These are phyloP conservation scores for Teinopalpus imperialis DNA, from an alignment of 2,888 invertebrate species.

Conservation along the genomic window DNA sequence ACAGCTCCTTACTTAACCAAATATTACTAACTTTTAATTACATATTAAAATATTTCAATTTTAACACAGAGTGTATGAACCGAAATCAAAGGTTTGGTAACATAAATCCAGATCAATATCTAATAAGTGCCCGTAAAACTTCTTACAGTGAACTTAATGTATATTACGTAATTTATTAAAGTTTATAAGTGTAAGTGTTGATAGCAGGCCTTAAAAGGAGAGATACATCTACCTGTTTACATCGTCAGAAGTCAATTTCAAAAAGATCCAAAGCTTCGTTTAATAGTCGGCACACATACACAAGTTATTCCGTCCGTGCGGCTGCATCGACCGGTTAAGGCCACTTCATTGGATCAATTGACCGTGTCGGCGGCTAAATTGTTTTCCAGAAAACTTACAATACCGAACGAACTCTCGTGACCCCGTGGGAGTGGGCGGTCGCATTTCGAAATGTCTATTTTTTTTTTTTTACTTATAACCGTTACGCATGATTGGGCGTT, in stretches of 20 bases:
- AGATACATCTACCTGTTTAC: not conserved
- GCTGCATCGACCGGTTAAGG: conserved; percentile 23
- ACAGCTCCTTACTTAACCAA: too few relatives aligned
- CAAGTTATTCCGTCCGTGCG: conserved; percentile 9
- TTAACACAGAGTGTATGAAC: too few relatives aligned
- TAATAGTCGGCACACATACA: conserved; percentile 1
- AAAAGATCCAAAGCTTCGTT: not conserved
- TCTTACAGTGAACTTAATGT: too few relatives aligned
- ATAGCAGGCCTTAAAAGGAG: too few relatives aligned
- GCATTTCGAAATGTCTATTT: conserved; percentile 35
- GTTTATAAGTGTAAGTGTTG: too few relatives aligned
- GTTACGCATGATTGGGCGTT: conserved; percentile 42
- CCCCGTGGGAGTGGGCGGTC: conserved; percentile 55
- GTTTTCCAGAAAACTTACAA: conserved; percentile 59
- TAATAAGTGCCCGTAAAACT: too few relatives aligned
- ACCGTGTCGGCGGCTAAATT: conserved; percentile 59
- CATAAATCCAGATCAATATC: too few relatives aligned
- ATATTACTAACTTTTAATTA: too few relatives aligned
- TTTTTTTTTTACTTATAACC: conserved; percentile 29
- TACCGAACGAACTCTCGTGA: conserved; percentile 48
- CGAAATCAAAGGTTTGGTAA: too few relatives aligned
- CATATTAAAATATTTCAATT: too few relatives aligned
- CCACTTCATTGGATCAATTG: conserved; percentile 60
- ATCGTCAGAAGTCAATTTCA: not conserved
- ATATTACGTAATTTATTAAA: too few relatives aligned